Evolutionary conservation across 1,140 invertebrate species (phyloP).

Genomic region (Orchesella cincta): DNA sequence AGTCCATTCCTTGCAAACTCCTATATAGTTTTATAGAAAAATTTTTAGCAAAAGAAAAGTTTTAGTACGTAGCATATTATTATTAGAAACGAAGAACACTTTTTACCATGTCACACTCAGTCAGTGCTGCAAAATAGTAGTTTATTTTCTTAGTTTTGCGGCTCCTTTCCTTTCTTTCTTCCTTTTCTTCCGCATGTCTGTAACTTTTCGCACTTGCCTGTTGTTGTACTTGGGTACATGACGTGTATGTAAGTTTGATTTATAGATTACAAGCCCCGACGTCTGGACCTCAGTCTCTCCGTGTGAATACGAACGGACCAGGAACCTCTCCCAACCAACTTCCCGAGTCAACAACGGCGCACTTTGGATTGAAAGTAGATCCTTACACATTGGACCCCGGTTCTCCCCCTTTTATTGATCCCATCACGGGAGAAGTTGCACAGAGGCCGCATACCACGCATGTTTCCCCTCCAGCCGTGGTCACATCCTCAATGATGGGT

Average conservation of each 20-base stretch:
- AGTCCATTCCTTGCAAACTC: too few relatives aligned
- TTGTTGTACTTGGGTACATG: constrained; percentile 19
- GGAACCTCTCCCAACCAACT: constrained; percentile 40
- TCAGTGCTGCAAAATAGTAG: not conserved
- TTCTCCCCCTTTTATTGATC: constrained; percentile 42
- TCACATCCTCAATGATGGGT: constrained; percentile 44
- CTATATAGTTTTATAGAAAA: not conserved
- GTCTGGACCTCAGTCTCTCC: constrained; percentile 5
- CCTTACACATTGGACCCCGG: constrained; percentile 45
- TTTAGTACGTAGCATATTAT: too few relatives aligned
- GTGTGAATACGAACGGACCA: constrained; percentile 4
- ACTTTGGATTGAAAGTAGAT: constrained; percentile 48
- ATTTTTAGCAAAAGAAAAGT: too few relatives aligned
- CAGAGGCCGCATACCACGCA: constrained; percentile 47
- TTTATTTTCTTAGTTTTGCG: too few relatives aligned
- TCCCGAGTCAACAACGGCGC: constrained; percentile 46
- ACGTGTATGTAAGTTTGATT: constrained; percentile 21
- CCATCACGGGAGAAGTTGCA: constrained; percentile 14
- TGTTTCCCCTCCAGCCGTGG: constrained; percentile 43
- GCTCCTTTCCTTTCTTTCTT: not conserved
- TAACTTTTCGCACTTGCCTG: not conserved
- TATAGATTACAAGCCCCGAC: constrained; percentile 25
- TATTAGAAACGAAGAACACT: too few relatives aligned
- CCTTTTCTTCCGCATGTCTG: not conserved
- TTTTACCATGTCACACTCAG: not conserved